Conservation (phyloP, 2,797 vertebrate species). For the Pipistrellus kuhlii region DNA sequence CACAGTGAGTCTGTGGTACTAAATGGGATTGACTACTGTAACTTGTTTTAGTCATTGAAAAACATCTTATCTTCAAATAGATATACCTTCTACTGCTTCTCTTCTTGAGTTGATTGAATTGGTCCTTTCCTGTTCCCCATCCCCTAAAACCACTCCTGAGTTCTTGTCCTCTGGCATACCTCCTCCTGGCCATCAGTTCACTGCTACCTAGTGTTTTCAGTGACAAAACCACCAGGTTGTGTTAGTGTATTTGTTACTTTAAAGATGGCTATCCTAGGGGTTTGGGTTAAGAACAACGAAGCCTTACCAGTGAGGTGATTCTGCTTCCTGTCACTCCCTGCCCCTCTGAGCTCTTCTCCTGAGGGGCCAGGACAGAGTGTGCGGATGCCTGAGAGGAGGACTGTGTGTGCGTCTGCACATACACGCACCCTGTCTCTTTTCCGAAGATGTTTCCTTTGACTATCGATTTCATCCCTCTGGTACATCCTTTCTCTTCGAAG, state of each 20-base stretch:
- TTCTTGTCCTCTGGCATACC: neutral
- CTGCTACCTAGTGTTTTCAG: neutral
- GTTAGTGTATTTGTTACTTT: slow-evolving; percentile 2
- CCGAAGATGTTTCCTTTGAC: neutral
- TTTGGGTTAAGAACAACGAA: neutral
- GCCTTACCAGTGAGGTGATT: neutral
- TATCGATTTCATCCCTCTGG: neutral
- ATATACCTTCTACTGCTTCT: neutral
- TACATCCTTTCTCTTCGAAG: neutral
- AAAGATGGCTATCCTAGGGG: neutral
- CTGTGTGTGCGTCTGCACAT: neutral
- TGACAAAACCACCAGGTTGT: neutral
- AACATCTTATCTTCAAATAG: neutral
- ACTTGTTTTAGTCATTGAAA: neutral
- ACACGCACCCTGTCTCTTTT: accelerated
- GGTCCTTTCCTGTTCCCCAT: neutral
- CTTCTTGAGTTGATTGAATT: neutral
- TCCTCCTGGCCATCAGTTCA: slow-evolving; percentile 24
- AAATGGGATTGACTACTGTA: slow-evolving; percentile 24
- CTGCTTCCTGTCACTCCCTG: neutral
- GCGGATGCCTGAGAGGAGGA: neutral
- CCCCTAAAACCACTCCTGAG: neutral
- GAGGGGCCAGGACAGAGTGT: neutral
- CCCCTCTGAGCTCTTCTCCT: neutral
- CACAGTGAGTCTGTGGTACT: neutral